Conservation (phyloP, 92 coral and sea anemone genomes). For the Palythoa grandiflora region DNA sequence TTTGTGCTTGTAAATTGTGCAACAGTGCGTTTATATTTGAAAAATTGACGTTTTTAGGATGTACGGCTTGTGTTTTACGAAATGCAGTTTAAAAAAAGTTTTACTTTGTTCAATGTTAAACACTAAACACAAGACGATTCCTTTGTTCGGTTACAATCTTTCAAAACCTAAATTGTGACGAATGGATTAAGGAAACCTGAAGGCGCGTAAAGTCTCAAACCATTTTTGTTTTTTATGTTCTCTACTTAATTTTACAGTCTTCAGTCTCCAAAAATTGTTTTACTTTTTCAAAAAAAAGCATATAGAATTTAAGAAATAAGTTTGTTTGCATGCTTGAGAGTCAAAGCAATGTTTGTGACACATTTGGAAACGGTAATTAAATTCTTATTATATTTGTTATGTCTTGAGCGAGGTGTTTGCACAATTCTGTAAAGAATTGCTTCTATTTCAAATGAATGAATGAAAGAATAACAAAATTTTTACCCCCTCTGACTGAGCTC, state of each 20-base stretch:
- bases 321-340: slow-evolving; percentile 19
- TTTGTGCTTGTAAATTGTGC: background rate
- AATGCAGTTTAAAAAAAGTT: background rate
- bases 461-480: background rate
- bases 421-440: background rate
- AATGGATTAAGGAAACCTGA: too few species aligned
- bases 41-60: background rate
- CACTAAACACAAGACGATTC: background rate
- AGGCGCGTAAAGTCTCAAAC: too few species aligned
- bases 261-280: background rate
- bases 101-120: background rate
- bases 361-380: slow-evolving; percentile 9
- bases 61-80: background rate
- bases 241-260: too few species aligned
- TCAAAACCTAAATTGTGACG: too few species aligned
- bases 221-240: too few species aligned
- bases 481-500: background rate
- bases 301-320: background rate
- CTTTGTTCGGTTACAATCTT: background rate
- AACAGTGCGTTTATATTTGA: background rate
- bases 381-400: background rate
- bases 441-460: background rate
- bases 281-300: background rate
- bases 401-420: slow-evolving; percentile 21
- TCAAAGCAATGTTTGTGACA: background rate